Conservation (phyloP, 2,888 invertebrate species). For the Lithophane leautieri region DNA sequence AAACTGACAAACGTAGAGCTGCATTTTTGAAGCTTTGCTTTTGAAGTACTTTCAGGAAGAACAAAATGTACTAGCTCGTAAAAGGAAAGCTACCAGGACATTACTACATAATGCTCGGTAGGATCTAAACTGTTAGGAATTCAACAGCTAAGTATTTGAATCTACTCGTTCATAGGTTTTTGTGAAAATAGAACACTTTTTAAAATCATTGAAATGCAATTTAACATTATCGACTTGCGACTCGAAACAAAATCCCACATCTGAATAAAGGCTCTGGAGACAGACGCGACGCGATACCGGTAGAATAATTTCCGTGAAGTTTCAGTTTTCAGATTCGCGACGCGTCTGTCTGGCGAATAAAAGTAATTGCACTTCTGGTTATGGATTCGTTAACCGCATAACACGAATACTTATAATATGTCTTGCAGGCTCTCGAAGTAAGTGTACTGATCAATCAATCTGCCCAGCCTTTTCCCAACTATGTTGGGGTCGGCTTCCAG, state of each 20-base stretch:
- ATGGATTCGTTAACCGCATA: neutral
- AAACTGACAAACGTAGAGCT: constrained; percentile 18
- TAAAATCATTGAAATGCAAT: neutral
- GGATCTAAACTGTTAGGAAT: neutral
- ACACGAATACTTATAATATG: neutral
- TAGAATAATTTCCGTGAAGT: too few species aligned
- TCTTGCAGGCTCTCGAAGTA: neutral
- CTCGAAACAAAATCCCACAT: neutral
- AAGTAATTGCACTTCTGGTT: neutral
- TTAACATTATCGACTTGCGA: neutral
- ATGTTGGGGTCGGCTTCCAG: too few species aligned
- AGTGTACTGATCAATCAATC: too few species aligned
- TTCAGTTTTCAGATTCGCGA: too few species aligned
- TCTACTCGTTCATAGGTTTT: neutral
- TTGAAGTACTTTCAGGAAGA: neutral
- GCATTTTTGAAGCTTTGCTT: constrained; percentile 23
- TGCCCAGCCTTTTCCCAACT: too few species aligned
- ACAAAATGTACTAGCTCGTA: constrained; percentile 2
- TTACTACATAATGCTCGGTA: neutral
- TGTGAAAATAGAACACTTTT: neutral
- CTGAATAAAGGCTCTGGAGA: too few species aligned
- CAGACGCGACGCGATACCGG: too few species aligned
- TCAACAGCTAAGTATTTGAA: neutral
- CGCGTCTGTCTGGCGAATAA: neutral
- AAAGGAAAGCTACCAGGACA: neutral